Evolutionary conservation across 2,113 vertebrate genomes (phyloP), one percentile per base, ranked within the genome.

Genomic region (Cavia aperea): DNA sequence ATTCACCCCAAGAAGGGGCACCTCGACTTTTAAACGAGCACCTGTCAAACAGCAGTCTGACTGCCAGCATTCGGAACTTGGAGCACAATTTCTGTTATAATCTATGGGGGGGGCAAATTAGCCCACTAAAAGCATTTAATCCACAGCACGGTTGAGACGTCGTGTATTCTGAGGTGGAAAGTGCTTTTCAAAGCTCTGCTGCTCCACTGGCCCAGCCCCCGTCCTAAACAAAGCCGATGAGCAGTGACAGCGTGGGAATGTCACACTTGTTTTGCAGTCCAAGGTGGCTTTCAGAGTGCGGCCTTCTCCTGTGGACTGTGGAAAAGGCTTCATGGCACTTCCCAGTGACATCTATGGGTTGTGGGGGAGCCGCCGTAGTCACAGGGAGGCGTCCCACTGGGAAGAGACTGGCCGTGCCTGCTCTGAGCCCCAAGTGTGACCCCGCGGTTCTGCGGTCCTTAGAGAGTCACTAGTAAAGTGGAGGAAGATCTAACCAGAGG

Each of bases 211-310:
- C 49, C 65, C 4, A 16, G 26, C 3, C 14, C 5, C 5, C 56
- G 65, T 62, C 54, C 65, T 6, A 2, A 11, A 1, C 1, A 7
- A n/a, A 56, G 65, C 70, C 5, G 86, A 7, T 6, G 5, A 15
- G 18, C 23, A 4, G 66, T 5, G 2, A 23, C 58, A 33, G 13
- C 6, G 0, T 0, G 26, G 29, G 68, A 24, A 8, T 1, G 2
- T 14, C 58, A 33, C 7, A 0, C 36, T 46, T 36, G n/a, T 6
- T 65, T 33, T 19, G 60, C 81, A 54, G 1, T 36, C 4, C 12
- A 49, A 56, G 33, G n/a, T 1, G 21, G 88, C 26, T 7, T 62
- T 66, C 7, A 2, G 54, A 56, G 18, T 33, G 1, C 26, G 72
- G 54, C 8, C 3, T 24, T 39, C 31, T 36, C 87, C 60, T 24